Conservation (phyloP, 2,888 invertebrate species). For the Ptychoptera albimana region DNA sequence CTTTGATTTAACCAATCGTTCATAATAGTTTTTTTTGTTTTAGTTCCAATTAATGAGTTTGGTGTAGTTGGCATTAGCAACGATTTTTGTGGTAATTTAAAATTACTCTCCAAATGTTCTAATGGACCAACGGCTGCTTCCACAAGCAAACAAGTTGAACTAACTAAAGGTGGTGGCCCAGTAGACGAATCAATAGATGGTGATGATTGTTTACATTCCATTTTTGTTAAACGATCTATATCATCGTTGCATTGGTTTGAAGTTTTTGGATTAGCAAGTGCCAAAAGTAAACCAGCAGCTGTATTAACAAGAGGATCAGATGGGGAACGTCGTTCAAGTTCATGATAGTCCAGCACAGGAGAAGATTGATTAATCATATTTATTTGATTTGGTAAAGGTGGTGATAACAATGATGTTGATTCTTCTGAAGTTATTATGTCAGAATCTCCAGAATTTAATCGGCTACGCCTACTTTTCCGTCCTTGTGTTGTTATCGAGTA, state of each 20-base stretch:
- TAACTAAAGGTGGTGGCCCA: constrained; percentile 31
- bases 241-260: no score
- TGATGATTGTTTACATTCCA: neutral
- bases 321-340: constrained; percentile 6
- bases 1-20: constrained; percentile 80
- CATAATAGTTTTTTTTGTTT: constrained; percentile 82
- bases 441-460: constrained; percentile 62
- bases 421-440: constrained; percentile 64
- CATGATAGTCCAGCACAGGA: constrained; percentile 30
- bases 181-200: neutral
- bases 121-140: constrained; percentile 73
- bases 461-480: constrained; percentile 40
- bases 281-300: constrained; percentile 40
- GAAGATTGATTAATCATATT: constrained; percentile 33
- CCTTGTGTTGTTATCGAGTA: constrained; percentile 21
- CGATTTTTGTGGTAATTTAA: constrained; percentile 35
- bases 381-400: constrained; percentile 21
- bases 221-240: neutral
- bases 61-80: no score
- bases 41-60: constrained; percentile 23
- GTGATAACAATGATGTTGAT: constrained; percentile 37
- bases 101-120: constrained; percentile 41
- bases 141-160: constrained; percentile 65
- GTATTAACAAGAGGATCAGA: constrained; percentile 22
- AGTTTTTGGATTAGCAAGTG: constrained; percentile 32